Conservation (phyloP, 2,888 invertebrate genomes). For the Tillus elongatus region DNA sequence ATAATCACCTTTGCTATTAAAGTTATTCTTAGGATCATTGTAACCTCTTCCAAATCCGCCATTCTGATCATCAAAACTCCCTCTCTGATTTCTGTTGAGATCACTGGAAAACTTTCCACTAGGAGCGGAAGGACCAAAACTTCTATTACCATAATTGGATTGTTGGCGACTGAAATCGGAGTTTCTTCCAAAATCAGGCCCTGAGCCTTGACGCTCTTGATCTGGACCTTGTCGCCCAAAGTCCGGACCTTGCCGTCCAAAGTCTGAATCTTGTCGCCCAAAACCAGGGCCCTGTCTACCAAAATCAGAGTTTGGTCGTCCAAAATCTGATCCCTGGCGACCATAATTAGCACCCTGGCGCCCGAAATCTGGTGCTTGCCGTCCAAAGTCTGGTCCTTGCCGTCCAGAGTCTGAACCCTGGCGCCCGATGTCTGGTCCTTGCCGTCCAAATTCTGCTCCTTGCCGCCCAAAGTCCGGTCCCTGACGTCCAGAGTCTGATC, state of each 20-base stretch:
- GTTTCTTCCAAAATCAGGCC: too few species aligned
- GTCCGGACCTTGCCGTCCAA: too few species aligned
- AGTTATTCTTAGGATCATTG: neutral
- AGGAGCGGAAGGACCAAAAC: neutral
- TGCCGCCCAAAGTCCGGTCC: neutral
- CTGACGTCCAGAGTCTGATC: neutral
- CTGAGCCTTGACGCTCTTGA: too few species aligned
- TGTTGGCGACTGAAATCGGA: too few species aligned
- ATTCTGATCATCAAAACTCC: neutral
- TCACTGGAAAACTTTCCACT: too few species aligned
- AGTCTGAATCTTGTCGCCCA: too few species aligned
- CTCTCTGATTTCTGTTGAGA: neutral
- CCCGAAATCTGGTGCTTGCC: neutral
- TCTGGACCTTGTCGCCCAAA: too few species aligned
- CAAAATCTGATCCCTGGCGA: too few species aligned
- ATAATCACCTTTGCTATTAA: too few species aligned
- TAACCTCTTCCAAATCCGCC: neutral
- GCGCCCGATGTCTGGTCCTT: neutral
- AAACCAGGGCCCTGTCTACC: too few species aligned
- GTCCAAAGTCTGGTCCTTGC: neutral
- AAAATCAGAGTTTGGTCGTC: too few species aligned
- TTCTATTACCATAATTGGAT: constrained; percentile 34
- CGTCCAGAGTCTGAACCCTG: neutral
- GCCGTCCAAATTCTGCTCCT: neutral
- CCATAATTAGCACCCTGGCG: neutral